Percentiles rank a stretch among this genome's conserved stretches.
These are phyloP conservation scores for Dromas ardeola DNA, from an alignment of 2,113 vertebrate species.

Conservation along the genomic window DNA sequence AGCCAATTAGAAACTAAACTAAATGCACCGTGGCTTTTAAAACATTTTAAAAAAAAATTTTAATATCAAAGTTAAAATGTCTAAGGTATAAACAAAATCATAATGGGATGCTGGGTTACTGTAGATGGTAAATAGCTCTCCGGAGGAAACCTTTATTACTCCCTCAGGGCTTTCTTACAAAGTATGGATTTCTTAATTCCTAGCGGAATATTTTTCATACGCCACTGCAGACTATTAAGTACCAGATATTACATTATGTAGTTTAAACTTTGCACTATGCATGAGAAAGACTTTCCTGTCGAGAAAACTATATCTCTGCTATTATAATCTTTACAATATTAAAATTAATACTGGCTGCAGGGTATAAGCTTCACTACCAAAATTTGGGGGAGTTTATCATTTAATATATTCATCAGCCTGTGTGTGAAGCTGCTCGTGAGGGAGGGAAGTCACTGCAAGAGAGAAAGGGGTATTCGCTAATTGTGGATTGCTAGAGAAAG, in stretches of 20 bases:
- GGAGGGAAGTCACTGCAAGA: background rate
- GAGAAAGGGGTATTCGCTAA: background rate
- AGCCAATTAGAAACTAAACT: slow-evolving; percentile 59
- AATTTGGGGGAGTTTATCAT: slow-evolving; percentile 59
- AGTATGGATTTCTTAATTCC: slow-evolving; percentile 81
- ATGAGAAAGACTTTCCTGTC: slow-evolving; percentile 68
- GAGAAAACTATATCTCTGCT: slow-evolving; percentile 52
- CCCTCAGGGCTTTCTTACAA: slow-evolving; percentile 74
- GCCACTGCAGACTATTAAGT: slow-evolving; percentile 80
- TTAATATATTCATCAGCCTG: slow-evolving; percentile 49
- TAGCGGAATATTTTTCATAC: slow-evolving; percentile 80
- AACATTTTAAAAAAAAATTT: slow-evolving; percentile 16
- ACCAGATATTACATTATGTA: slow-evolving; percentile 75
- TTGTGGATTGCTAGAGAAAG: background rate
- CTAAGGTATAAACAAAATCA: slow-evolving; percentile 67
- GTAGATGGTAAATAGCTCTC: slow-evolving; percentile 73
- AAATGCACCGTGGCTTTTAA: slow-evolving; percentile 58
- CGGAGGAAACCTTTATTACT: slow-evolving; percentile 74
- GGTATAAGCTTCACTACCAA: slow-evolving; percentile 47
- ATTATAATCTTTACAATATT: slow-evolving; percentile 67
- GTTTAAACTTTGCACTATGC: slow-evolving; percentile 74
- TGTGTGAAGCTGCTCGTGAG: background rate
- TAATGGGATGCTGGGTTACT: slow-evolving; percentile 63
- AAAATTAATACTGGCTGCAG: slow-evolving; percentile 75
- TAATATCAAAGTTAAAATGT: slow-evolving; percentile 56